A percentile compares a stretch with the other conserved stretches of the same genome.
Conservation (phyloP, 2,888 invertebrate genomes). For the Stratiomys singularior region DNA sequence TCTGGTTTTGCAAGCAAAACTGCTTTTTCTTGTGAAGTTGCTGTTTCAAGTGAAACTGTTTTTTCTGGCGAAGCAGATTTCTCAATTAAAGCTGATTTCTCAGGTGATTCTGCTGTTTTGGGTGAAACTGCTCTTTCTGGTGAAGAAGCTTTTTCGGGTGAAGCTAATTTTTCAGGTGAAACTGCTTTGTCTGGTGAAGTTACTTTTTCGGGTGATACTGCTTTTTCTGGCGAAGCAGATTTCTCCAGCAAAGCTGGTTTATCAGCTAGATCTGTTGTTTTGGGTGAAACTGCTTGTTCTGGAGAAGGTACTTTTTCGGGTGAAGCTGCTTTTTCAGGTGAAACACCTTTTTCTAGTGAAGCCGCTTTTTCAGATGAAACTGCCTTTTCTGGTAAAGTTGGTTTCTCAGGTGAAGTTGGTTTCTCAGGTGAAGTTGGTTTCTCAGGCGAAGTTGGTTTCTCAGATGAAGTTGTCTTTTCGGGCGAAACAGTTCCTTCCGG, state of each 20-base stretch:
- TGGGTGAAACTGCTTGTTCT: constrained; percentile 56
- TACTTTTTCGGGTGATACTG: background rate
- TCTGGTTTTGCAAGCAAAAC: constrained; percentile 59
- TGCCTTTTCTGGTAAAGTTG: constrained; percentile 4
- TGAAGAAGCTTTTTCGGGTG: background rate
- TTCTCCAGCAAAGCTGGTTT: background rate
- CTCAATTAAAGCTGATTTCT: background rate
- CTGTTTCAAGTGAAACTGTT: too few species aligned
- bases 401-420: background rate
- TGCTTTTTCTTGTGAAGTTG: background rate
- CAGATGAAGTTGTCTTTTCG: background rate
- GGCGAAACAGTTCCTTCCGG: background rate
- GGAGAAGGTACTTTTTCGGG: background rate
- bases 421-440: constrained; percentile 2
- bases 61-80: constrained; percentile 52
- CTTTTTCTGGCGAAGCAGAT: background rate
- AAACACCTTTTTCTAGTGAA: constrained; percentile 4
- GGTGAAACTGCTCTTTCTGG: background rate
- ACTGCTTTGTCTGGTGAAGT: background rate
- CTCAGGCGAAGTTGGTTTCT: background rate
- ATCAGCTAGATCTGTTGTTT: constrained; percentile 57
- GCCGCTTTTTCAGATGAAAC: constrained; percentile 6
- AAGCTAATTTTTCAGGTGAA: background rate
- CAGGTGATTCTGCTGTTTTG: background rate
- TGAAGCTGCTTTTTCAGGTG: constrained; percentile 24